A percentile compares a stretch with the other conserved stretches of the same genome.
These are phyloP conservation scores for Lepus americanus DNA, from an alignment of 2,113 vertebrate genomes.

Conservation along the genomic window DNA sequence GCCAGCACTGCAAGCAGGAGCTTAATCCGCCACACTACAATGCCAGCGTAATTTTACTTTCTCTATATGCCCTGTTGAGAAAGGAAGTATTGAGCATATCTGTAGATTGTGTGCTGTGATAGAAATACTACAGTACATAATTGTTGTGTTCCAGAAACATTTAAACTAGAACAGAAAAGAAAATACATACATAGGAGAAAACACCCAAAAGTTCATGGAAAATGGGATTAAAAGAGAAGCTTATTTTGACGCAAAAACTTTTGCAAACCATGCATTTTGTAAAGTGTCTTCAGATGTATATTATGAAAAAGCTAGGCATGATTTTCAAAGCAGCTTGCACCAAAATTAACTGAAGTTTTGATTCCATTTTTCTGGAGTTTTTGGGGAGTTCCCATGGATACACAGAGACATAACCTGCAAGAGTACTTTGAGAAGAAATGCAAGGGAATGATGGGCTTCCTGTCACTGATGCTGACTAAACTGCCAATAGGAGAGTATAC, in stretches of 20 bases:
- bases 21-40: no score
- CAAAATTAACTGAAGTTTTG: no score
- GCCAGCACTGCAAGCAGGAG: no score
- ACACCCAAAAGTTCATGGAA: no score
- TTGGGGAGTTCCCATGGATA: no score
- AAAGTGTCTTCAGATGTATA: no score
- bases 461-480: background rate
- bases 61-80: background rate
- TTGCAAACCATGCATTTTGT: no score
- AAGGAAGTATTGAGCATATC: background rate
- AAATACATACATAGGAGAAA: background rate
- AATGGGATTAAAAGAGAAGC: no score
- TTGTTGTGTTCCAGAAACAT: background rate
- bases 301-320: no score
- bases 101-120: background rate
- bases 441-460: background rate
- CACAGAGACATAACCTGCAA: background rate
- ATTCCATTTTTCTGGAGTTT: no score
- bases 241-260: no score
- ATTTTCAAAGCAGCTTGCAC: no score
- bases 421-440: background rate
- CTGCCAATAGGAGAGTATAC: background rate
- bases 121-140: background rate
- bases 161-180: constrained; percentile 17
- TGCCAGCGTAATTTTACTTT: background rate